Percentiles rank a stretch among this genome's conserved stretches.
Evolutionary conservation across 2,888 invertebrate species (phyloP).

Genomic region (Proisotoma minuta): DNA sequence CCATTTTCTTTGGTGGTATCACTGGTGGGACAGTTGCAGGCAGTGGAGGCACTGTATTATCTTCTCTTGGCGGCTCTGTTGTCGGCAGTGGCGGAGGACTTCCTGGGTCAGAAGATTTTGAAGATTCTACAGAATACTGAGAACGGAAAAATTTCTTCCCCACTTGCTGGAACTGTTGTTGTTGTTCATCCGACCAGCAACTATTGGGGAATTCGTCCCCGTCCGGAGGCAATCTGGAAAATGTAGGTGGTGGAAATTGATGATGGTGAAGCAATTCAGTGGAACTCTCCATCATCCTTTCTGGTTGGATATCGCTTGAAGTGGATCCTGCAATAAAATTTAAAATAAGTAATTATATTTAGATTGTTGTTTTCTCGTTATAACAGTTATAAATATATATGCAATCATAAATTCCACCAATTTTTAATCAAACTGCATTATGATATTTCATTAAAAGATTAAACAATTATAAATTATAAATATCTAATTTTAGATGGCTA

Average conservation of each 20-base stretch:
- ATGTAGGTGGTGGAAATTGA: constrained; percentile 49
- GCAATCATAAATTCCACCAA: neutral
- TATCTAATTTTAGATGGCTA: too few relatives aligned
- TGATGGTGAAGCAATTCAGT: constrained; percentile 39
- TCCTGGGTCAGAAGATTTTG: constrained; percentile 17
- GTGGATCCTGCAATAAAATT: constrained; percentile 43
- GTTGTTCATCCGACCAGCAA: constrained; percentile 43
- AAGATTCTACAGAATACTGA: constrained; percentile 34
- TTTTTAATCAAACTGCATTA: neutral
- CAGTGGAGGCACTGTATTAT: constrained; percentile 47
- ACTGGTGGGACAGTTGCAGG: constrained; percentile 51
- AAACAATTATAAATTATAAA: too few relatives aligned
- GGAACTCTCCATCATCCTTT: constrained; percentile 41
- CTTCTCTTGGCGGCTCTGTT: constrained; percentile 41
- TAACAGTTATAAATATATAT: too few relatives aligned
- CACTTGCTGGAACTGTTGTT: constrained; percentile 3
- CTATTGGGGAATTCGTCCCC: constrained; percentile 69
- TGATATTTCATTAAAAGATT: too few relatives aligned
- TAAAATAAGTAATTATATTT: neutral
- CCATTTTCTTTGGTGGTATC: constrained; percentile 29
- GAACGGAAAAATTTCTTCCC: neutral
- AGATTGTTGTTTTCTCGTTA: too few relatives aligned
- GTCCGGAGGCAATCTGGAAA: constrained; percentile 72
- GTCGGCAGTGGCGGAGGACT: constrained; percentile 42
- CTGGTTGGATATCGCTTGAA: constrained; percentile 33